These are phyloP conservation scores for Acestrorhynchus altus DNA, from an alignment of 2,797 vertebrate species.

Conservation along the genomic window DNA sequence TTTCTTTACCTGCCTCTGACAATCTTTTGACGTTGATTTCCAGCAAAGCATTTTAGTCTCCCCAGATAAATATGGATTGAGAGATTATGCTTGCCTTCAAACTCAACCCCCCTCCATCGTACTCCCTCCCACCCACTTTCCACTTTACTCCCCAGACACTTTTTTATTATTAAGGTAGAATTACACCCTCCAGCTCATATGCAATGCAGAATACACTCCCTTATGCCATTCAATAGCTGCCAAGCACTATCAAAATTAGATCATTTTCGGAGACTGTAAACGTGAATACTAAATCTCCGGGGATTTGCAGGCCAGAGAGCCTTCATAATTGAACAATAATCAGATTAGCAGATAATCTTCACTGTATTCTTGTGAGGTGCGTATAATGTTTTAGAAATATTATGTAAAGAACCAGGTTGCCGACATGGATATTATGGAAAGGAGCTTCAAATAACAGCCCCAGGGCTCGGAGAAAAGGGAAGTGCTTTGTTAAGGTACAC, in stretches of 20 bases:
- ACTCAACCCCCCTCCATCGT: constrained; percentile 57
- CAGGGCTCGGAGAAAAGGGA: constrained; percentile 42
- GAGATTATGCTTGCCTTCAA: constrained; percentile 77
- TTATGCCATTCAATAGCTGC: constrained; percentile 63
- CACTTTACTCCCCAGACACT: constrained; percentile 57
- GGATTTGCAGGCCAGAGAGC: constrained; percentile 64
- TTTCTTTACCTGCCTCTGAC: constrained; percentile 83
- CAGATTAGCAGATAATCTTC: constrained; percentile 77
- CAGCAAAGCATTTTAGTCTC: constrained; percentile 75
- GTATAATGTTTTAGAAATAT: constrained; percentile 63
- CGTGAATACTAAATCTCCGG: constrained; percentile 49
- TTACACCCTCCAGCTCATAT: constrained; percentile 65
- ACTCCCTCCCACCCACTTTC: constrained; percentile 25
- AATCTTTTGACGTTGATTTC: constrained; percentile 81
- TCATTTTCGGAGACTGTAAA: constrained; percentile 59
- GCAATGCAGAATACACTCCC: constrained; percentile 60
- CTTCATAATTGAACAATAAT: constrained; percentile 72
- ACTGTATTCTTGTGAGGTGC: constrained; percentile 64
- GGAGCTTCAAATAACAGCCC: constrained; percentile 58
- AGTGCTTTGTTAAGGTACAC: constrained; percentile 54
- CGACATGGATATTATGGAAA: constrained; percentile 71
- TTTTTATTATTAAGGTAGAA: constrained; percentile 66
- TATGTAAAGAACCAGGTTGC: constrained; percentile 66
- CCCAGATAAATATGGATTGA: constrained; percentile 81
- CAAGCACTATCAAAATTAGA: constrained; percentile 58